These are phyloP conservation scores for Sericinus montela DNA, from an alignment of 2,888 invertebrate genomes.

Conservation along the genomic window DNA sequence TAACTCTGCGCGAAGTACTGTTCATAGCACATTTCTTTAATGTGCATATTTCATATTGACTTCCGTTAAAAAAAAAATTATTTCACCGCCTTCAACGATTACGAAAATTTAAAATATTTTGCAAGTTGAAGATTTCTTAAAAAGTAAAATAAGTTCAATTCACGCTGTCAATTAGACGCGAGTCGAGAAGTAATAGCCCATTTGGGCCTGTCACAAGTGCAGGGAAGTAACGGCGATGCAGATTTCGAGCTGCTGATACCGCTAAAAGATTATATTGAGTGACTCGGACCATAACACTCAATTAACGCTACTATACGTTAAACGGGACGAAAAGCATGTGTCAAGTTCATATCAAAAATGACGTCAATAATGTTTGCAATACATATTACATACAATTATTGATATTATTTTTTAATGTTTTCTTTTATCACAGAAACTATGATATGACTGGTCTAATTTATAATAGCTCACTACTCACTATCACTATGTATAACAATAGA, in stretches of 20 bases:
- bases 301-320: constrained; percentile 56
- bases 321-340: constrained; percentile 28
- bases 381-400: no score
- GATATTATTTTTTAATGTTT: no score
- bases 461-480: no score
- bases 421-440: no score
- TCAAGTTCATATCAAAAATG: no score
- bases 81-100: constrained; percentile 10
- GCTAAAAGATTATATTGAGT: constrained; percentile 66
- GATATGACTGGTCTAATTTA: no score
- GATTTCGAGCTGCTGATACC: constrained; percentile 57
- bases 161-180: constrained; percentile 58
- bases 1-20: no score
- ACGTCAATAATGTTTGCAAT: no score
- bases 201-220: constrained; percentile 36
- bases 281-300: constrained; percentile 57
- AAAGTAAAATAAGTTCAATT: constrained; percentile 49
- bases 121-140: constrained; percentile 31
- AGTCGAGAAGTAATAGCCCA: constrained; percentile 39
- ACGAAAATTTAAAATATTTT: constrained; percentile 15
- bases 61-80: constrained; percentile 7
- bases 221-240: constrained; percentile 47
- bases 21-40: constrained; percentile 1
- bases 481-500: no score
- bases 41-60: constrained; percentile 6